These are phyloP conservation scores for Lobophora halterata DNA, from an alignment of 2,888 invertebrate genomes.

Conservation along the genomic window DNA sequence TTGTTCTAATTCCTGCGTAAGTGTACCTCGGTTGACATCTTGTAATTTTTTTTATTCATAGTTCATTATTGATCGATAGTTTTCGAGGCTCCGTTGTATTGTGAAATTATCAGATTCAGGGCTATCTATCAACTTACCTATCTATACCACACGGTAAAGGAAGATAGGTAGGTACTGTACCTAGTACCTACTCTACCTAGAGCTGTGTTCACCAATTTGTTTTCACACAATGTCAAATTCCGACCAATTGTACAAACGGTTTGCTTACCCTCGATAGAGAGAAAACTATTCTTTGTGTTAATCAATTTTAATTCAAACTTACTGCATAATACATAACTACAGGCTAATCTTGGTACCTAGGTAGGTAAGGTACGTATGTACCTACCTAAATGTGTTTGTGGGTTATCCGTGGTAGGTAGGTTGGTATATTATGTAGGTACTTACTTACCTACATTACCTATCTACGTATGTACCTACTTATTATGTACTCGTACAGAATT, in stretches of 20 bases:
- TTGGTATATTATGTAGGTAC: not conserved
- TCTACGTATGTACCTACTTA: no score
- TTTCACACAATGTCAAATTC: constrained; percentile 8
- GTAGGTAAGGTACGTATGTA: not conserved
- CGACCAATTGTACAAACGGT: constrained; percentile 20
- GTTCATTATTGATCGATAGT: constrained; percentile 16
- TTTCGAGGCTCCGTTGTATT: constrained; percentile 7
- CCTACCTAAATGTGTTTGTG: no score
- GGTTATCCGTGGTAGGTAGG: no score
- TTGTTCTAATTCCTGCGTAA: constrained; percentile 79
- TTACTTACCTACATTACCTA: no score
- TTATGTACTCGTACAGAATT: not conserved
- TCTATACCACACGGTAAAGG: no score
- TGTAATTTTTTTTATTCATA: constrained; percentile 39
- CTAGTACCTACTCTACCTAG: no score
- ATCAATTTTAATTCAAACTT: constrained; percentile 19
- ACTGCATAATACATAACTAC: no score
- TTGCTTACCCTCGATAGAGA: constrained; percentile 4
- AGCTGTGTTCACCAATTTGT: not conserved
- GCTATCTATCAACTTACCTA: no score
- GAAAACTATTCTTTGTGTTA: constrained; percentile 16
- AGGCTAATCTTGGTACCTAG: no score
- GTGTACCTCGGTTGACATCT: constrained; percentile 57
- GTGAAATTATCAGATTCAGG: no score
- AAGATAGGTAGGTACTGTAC: no score